Base-by-base conservation (phyloP, 2,797 vertebrate genomes). In the Taeniopygia guttata region DNA sequence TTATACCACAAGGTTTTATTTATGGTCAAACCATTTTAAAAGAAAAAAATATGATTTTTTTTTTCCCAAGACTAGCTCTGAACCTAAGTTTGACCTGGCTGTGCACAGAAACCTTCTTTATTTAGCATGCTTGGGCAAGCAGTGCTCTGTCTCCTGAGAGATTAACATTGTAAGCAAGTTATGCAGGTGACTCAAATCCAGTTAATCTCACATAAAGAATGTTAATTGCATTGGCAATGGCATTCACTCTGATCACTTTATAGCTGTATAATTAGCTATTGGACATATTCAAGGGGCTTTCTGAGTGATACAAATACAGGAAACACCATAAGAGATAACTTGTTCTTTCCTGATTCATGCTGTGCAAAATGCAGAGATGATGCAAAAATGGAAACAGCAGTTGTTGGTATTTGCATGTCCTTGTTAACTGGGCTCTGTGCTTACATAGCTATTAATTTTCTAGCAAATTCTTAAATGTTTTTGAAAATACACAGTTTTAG, bases 131-230 rank as follows among this genome's bases (percentile, higher is more conserved):
- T 79, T 68, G 60, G 78, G 84, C 91, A 96, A 93, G 92, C 85
- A 95, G 45, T 7, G 1, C 46, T 60, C 67, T 83, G 52, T 96
- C 97, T 97, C 94, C 76, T 93, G 97, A 97, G 97, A 97, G 96
- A 97, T 97, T 97, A 98, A 96, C 77, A 38, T 76, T 95, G 76
- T 96, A 96, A 97, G 93, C 87, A 97, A 97, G 93, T 97, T 97
- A 95, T 97, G 90, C 96, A 98, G 97, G 96, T 97, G 96, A 98
- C 97, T 98, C 96, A 96, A 97, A 97, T 97, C 95, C 89, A 95
- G 96, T 98, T 98, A 97, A 97, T 98, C 94, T 97, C 93, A 85
- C 86, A 95, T 93, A 97, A 97, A 96, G 96, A 97, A 97, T 95
- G 94, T 97, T 98, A 98, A 98, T 98, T 98, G 93, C 95, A 89